Conservation (phyloP, 2,797 vertebrate species). For the Pelodytes ibericus region DNA sequence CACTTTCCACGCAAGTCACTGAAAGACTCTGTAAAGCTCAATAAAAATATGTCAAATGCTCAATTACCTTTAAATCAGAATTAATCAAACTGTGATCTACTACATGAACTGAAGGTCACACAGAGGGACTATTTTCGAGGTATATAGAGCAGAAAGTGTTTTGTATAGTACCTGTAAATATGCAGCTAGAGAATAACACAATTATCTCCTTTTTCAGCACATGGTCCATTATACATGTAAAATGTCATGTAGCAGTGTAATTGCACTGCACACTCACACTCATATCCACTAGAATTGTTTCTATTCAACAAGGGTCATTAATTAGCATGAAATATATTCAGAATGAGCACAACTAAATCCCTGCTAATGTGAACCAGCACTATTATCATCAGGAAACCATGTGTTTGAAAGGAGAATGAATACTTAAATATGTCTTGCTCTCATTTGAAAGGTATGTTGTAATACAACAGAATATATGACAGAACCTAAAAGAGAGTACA, state of each 20-base stretch:
- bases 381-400: constrained; percentile 7
- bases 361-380: constrained; percentile 25
- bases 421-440: not conserved
- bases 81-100: constrained; percentile 1
- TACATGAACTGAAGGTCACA: not conserved
- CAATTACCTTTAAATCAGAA: too few species aligned
- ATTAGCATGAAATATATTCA: constrained; percentile 36
- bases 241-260: constrained; percentile 41
- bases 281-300: constrained; percentile 29
- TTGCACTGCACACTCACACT: constrained; percentile 33
- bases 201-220: not conserved
- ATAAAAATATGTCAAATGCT: too few species aligned
- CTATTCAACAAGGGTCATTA: constrained; percentile 11
- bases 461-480: too few species aligned
- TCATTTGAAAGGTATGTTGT: not conserved
- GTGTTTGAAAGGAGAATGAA: not conserved
- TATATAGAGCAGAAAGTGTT: constrained; percentile 29
- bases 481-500: too few species aligned
- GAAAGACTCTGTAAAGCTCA: too few species aligned
- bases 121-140: constrained; percentile 16
- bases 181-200: constrained; percentile 18
- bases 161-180: constrained; percentile 17
- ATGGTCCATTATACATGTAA: constrained; percentile 37
- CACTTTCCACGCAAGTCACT: too few species aligned
- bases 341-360: constrained; percentile 23